These are phyloP conservation scores for Pelodiscus sinensis DNA, from an alignment of 2,113 vertebrate genomes.

Conservation along the genomic window DNA sequence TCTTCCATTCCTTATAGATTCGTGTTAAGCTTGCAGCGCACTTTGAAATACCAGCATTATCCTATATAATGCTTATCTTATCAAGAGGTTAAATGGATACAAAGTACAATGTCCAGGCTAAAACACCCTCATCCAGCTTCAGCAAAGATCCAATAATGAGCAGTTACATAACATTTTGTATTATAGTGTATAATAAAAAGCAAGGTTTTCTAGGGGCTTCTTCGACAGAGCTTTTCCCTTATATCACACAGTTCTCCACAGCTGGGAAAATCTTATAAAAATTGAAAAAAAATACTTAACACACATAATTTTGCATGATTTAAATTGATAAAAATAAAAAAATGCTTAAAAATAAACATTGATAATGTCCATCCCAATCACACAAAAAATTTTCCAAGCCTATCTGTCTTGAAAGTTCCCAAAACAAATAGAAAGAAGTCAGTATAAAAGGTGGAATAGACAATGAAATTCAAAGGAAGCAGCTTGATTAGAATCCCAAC, in stretches of 20 bases:
- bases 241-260: neutral
- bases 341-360: neutral
- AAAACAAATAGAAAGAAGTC: neutral
- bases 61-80: neutral
- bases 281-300: neutral
- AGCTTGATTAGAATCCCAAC: neutral
- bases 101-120: neutral
- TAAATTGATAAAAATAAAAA: neutral
- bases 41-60: neutral
- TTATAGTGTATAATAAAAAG: neutral
- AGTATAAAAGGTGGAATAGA: neutral
- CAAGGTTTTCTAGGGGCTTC: neutral
- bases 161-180: neutral
- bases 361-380: neutral
- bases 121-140: neutral
- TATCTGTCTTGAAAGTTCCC: neutral
- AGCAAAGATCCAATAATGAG: neutral
- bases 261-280: neutral
- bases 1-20: neutral
- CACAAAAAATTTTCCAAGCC: neutral
- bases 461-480: neutral
- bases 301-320: neutral
- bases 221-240: neutral
- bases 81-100: neutral
- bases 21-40: neutral